Percentiles rank a stretch among this genome's conserved stretches.
phyloP scores from a whole-genome alignment of 2,888 invertebrate genomes.

The Phyllotreta cruciferae region DNA sequence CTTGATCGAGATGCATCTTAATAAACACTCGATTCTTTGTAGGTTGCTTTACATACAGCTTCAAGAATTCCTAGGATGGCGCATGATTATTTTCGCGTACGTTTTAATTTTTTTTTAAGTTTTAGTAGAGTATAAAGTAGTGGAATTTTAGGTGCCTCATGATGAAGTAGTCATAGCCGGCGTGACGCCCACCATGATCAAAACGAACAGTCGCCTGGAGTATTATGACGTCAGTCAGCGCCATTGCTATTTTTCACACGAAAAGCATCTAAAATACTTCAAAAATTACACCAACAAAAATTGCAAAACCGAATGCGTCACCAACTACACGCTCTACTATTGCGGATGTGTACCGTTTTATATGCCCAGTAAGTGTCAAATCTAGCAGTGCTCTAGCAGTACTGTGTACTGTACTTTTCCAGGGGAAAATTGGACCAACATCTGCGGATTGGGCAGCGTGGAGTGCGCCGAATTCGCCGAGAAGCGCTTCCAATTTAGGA shows the following conservation, averaged over 20 bases:
- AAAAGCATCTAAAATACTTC: conserved; percentile 69
- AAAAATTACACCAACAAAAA: conserved; percentile 73
- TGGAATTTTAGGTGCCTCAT: conserved; percentile 20
- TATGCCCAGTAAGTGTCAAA: conserved; percentile 63
- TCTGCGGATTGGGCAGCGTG: neutral
- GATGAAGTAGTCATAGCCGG: conserved; percentile 68
- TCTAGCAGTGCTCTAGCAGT: neutral
- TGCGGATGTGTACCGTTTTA: conserved; percentile 63
- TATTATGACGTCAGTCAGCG: conserved; percentile 68
- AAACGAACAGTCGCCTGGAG: conserved; percentile 69
- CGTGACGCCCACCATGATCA: conserved; percentile 74
- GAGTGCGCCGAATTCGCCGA: neutral
- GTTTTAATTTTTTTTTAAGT: neutral
- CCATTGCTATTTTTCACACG: conserved; percentile 71
- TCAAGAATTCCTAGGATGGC: too few relatives aligned
- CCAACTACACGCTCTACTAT: conserved; percentile 67
- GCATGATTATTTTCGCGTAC: neutral
- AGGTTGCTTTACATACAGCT: too few relatives aligned
- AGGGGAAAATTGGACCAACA: conserved; percentile 14
- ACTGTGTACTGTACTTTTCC: neutral
- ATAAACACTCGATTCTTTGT: too few relatives aligned
- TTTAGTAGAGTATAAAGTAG: conserved; percentile 60
- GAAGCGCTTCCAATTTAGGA: neutral
- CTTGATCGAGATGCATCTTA: too few relatives aligned
- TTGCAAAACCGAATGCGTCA: conserved; percentile 73